phyloP scores from a whole-genome alignment of 1,140 invertebrate genomes.

The Dufourea novaeangliae region DNA sequence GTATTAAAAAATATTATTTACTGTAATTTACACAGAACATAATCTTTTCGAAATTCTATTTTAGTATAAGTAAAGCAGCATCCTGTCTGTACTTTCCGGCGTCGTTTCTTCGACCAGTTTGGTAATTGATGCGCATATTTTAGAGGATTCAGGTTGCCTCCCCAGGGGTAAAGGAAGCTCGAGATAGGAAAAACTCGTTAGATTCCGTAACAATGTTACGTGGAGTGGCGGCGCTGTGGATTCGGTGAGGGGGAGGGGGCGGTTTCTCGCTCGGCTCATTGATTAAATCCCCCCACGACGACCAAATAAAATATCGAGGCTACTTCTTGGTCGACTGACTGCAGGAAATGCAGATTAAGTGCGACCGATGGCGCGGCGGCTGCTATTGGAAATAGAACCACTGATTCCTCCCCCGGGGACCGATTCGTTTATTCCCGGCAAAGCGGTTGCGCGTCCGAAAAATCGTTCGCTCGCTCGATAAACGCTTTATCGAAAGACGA shows the following conservation, averaged over 20 bases:
- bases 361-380: neutral
- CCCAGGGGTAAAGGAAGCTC: neutral
- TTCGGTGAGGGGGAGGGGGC: neutral
- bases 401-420: constrained; percentile 11
- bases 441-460: constrained; percentile 7
- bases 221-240: constrained; percentile 1
- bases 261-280: constrained; percentile 7
- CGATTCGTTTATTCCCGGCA: constrained; percentile 22
- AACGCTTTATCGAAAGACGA: constrained; percentile 1
- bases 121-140: constrained; percentile 44
- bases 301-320: constrained; percentile 40
- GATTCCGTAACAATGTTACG: constrained; percentile 21
- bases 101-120: neutral
- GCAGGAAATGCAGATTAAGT: constrained; percentile 33
- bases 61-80: neutral
- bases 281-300: constrained; percentile 33
- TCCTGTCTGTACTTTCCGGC: neutral
- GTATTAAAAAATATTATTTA: no score
- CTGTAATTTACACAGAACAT: no score
- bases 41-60: neutral
- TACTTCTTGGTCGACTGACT: constrained; percentile 24
- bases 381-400: constrained; percentile 31
- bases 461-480: neutral
- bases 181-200: constrained; percentile 31
- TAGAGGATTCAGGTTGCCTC: neutral